These are phyloP conservation scores for Podiceps cristatus DNA, from an alignment of 2,113 vertebrate species.

Conservation along the genomic window DNA sequence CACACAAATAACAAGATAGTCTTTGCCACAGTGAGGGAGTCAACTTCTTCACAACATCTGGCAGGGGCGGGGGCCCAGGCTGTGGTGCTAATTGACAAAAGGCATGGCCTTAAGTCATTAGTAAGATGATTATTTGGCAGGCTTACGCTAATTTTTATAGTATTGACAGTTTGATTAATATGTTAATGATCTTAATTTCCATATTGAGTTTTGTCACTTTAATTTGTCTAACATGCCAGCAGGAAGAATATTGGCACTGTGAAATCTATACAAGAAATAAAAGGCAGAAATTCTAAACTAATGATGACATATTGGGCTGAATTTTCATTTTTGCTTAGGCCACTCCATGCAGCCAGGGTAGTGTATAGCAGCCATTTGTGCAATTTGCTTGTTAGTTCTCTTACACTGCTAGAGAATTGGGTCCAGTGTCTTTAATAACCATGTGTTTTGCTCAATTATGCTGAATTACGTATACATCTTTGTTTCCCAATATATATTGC, in stretches of 20 bases:
- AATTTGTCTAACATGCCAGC: neutral
- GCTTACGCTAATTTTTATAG: neutral
- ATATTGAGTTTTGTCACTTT: slow-evolving; percentile 51
- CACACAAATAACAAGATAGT: neutral
- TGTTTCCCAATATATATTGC: neutral
- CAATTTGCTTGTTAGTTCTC: neutral
- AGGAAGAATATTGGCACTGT: neutral
- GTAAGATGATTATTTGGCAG: neutral
- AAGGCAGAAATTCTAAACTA: neutral
- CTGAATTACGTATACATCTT: neutral
- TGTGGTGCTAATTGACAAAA: neutral
- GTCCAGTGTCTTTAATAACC: neutral
- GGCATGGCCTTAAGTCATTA: neutral
- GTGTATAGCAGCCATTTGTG: neutral
- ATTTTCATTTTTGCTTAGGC: neutral
- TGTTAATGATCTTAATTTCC: slow-evolving; percentile 58
- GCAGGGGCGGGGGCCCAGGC: neutral
- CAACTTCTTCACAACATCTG: neutral
- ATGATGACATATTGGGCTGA: neutral
- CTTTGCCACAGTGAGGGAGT: neutral
- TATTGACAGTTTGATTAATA: slow-evolving; percentile 60
- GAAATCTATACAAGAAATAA: neutral
- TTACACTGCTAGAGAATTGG: neutral
- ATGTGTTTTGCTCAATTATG: neutral
- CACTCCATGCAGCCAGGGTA: fast-evolving